These are phyloP conservation scores for Drosophila quinaria DNA, from an alignment of 2,888 invertebrate species.

Conservation along the genomic window DNA sequence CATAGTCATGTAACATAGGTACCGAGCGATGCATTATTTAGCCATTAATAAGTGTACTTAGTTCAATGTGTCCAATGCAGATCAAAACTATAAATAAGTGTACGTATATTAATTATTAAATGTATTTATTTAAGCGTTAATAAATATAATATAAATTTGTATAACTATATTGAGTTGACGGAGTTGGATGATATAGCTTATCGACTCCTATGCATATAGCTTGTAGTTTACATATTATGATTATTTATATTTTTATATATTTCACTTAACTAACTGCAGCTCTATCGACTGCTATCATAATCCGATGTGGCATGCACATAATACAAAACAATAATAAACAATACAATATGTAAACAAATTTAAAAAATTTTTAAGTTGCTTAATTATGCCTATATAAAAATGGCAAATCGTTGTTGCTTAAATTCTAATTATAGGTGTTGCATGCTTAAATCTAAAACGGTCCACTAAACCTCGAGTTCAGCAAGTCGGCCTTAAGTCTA, in stretches of 20 bases:
- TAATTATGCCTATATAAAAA: slow-evolving; percentile 24
- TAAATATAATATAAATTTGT: slow-evolving; percentile 76
- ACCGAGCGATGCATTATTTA: slow-evolving; percentile 15
- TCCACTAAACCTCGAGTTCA: slow-evolving; percentile 76
- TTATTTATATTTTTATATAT: slow-evolving; percentile 39
- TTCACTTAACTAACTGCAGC: slow-evolving; percentile 40
- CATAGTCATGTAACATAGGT: slow-evolving; percentile 60
- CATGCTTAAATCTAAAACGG: slow-evolving; percentile 52
- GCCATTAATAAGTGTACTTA: slow-evolving; percentile 73
- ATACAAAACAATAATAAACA: slow-evolving; percentile 53
- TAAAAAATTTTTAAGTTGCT: slow-evolving; percentile 27
- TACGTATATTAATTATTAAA: slow-evolving; percentile 41
- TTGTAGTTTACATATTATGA: slow-evolving; percentile 38
- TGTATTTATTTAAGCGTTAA: slow-evolving; percentile 71
- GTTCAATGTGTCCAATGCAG: slow-evolving; percentile 58
- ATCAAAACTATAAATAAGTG: slow-evolving; percentile 66
- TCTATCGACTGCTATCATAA: slow-evolving; percentile 17
- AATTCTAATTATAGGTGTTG: slow-evolving; percentile 31
- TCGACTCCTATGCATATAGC: slow-evolving; percentile 28
- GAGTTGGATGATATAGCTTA: slow-evolving; percentile 6
- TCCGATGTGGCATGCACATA: slow-evolving; percentile 30
- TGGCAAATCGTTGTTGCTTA: slow-evolving; percentile 49
- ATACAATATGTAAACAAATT: slow-evolving; percentile 59
- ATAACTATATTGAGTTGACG: slow-evolving; percentile 28
- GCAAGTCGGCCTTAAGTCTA: slow-evolving; percentile 61